A percentile compares a stretch with the other conserved stretches of the same genome.
phyloP scores from a whole-genome alignment of 2,888 invertebrate species.

The Orthosia gracilis region DNA sequence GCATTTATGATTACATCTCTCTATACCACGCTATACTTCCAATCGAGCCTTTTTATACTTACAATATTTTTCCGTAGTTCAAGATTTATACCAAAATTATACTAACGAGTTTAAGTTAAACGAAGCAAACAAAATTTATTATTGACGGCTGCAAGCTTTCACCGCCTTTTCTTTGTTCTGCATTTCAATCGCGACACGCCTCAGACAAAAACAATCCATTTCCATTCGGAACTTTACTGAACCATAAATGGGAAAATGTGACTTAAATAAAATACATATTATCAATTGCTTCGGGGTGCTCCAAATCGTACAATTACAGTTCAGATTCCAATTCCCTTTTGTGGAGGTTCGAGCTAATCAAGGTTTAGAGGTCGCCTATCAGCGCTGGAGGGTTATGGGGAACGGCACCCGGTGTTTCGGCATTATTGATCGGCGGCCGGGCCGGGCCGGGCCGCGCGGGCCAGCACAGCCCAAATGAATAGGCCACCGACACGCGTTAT shows the following conservation, averaged over 20 bases:
- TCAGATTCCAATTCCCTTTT: conserved; percentile 63
- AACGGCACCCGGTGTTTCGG: conserved; percentile 63
- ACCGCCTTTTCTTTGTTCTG: conserved; percentile 54
- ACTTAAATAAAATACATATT: conserved; percentile 46
- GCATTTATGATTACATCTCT: conserved; percentile 6
- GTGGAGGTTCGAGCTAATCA: conserved; percentile 61
- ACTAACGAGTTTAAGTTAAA: conserved; percentile 25
- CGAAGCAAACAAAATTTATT: conserved; percentile 31
- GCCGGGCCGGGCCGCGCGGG: conserved; percentile 41
- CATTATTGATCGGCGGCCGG: conserved; percentile 66
- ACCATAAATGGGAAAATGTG: conserved; percentile 49
- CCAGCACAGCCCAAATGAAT: conserved; percentile 63
- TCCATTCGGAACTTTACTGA: conserved; percentile 39
- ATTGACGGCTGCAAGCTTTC: conserved; percentile 29
- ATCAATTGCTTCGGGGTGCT: conserved; percentile 40
- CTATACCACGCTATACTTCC: neutral
- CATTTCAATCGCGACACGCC: conserved; percentile 39
- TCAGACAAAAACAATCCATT: conserved; percentile 33
- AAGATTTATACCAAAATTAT: conserved; percentile 13
- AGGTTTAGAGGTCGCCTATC: conserved; percentile 59
- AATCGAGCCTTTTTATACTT: neutral
- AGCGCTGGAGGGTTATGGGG: conserved; percentile 64
- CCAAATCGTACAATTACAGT: conserved; percentile 59
- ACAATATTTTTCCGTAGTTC: neutral
- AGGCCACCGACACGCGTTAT: conserved; percentile 60